phyloP scores from a whole-genome alignment of 2,888 invertebrate species.

The Muscina levida region DNA sequence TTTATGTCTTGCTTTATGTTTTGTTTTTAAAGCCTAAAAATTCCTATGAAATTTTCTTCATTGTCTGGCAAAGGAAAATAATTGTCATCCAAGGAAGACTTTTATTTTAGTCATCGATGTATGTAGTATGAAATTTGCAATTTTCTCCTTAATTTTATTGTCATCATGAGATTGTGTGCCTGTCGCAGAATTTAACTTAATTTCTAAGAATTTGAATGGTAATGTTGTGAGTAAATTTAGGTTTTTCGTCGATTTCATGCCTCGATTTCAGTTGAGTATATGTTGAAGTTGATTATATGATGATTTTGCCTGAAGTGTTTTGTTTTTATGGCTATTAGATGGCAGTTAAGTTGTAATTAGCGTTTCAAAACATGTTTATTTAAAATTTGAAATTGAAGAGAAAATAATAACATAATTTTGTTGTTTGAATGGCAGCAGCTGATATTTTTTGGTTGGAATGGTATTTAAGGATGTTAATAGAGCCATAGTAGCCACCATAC shows the following conservation, averaged over 20 bases:
- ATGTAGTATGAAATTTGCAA: constrained; percentile 72
- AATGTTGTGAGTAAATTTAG: constrained; percentile 14
- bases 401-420: constrained; percentile 5
- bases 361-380: constrained; percentile 27
- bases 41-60: constrained; percentile 2
- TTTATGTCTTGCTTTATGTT: neutral
- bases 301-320: constrained; percentile 9
- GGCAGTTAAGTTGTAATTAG: constrained; percentile 26
- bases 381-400: neutral
- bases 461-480: neutral
- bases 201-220: constrained; percentile 23
- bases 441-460: neutral
- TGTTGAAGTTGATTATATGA: neutral
- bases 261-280: constrained; percentile 5
- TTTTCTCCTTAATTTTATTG: constrained; percentile 70
- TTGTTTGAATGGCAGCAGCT: neutral
- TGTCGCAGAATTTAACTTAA: constrained; percentile 13
- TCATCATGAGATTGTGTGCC: constrained; percentile 48
- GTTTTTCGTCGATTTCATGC: constrained; percentile 49
- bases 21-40: constrained; percentile 22
- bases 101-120: neutral
- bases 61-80: constrained; percentile 19
- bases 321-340: neutral
- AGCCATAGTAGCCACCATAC: too few relatives aligned
- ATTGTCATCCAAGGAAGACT: constrained; percentile 8